Evolutionary conservation across 2,113 vertebrate genomes (phyloP).

Genomic region (Machaerirhynchus nigripectus): DNA sequence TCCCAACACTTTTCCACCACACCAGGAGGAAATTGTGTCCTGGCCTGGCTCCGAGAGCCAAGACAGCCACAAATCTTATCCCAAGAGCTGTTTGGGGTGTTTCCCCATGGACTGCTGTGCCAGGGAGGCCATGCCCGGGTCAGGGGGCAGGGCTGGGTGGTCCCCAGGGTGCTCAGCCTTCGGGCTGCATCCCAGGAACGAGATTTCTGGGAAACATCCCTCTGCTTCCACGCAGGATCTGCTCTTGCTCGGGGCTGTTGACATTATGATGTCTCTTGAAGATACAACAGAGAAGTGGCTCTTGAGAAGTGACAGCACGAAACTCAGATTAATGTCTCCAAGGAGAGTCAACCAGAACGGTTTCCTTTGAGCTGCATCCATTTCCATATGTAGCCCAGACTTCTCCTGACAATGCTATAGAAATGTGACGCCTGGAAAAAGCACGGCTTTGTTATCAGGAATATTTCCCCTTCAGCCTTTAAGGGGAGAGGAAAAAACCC

Average conservation of each 20-base stretch:
- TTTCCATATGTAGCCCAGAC: background rate
- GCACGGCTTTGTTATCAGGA: background rate
- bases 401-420: background rate
- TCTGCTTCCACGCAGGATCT: background rate
- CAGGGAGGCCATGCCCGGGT: background rate
- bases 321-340: conserved; percentile 40
- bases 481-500: background rate
- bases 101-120: background rate
- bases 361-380: conserved; percentile 19
- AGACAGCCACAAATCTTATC: background rate
- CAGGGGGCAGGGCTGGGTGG: background rate
- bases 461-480: background rate
- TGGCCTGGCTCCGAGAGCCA: background rate
- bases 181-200: rapidly evolving
- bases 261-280: conserved; percentile 12
- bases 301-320: conserved; percentile 6
- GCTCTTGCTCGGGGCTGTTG: background rate
- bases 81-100: background rate
- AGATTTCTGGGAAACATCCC: background rate
- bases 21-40: background rate
- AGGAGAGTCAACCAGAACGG: conserved; percentile 1
- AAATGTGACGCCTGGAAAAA: background rate
- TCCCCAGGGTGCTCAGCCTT: background rate
- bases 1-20: background rate
- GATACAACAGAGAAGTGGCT: background rate